These are phyloP conservation scores for Pterocles orientalis DNA, from an alignment of 2,113 vertebrate species.

Conservation along the genomic window DNA sequence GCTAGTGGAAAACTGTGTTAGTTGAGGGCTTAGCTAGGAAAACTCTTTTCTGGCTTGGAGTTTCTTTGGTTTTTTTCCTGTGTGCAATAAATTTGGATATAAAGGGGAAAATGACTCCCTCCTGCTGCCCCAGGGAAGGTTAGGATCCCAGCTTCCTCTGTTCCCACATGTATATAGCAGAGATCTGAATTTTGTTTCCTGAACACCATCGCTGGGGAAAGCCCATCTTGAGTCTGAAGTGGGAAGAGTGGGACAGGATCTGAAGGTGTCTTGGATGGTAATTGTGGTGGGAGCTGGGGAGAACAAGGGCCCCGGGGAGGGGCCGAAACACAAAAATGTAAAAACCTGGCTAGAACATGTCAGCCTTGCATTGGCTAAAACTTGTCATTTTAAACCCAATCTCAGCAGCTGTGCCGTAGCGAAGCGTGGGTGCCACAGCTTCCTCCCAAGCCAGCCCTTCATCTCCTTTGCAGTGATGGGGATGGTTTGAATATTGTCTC, in stretches of 20 bases:
- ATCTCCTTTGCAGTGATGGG: neutral
- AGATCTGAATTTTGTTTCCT: conserved; percentile 18
- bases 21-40: neutral
- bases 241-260: conserved; percentile 5
- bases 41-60: neutral
- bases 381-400: neutral
- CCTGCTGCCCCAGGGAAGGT: neutral
- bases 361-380: neutral
- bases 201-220: neutral
- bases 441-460: neutral
- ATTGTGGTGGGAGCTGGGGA: neutral
- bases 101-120: neutral
- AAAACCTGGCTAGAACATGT: neutral
- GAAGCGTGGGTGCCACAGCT: rapidly evolving
- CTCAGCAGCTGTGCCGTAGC: rapidly evolving
- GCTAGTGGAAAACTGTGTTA: neutral
- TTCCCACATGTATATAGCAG: neutral
- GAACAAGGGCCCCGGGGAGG: neutral
- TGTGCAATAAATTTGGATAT: neutral
- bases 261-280: neutral
- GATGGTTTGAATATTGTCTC: neutral
- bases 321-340: neutral
- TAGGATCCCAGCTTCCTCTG: neutral
- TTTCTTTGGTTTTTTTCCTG: neutral
- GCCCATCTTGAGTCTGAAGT: neutral